phyloP scores from a whole-genome alignment of 2,888 invertebrate genomes.

The Cephus rjabovi region DNA sequence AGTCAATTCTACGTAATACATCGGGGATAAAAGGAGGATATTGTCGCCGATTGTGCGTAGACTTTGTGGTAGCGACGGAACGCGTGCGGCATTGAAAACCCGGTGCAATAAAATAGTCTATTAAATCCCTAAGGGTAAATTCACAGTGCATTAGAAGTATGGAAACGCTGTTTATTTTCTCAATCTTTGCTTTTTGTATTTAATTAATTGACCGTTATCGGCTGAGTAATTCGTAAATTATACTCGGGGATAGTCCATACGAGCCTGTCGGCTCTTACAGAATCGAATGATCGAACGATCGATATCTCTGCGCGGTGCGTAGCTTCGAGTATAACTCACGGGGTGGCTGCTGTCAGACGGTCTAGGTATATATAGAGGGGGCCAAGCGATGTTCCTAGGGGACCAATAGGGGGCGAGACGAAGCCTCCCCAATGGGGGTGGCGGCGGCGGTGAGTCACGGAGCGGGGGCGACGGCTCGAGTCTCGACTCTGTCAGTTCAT shows the following conservation, averaged over 20 bases:
- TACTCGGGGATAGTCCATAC: not conserved
- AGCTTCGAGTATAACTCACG: conserved; percentile 11
- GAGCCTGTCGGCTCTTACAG: not conserved
- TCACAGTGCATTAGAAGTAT: not conserved
- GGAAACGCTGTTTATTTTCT: not conserved
- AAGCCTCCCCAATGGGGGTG: conserved; percentile 35
- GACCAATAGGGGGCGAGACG: conserved; percentile 29
- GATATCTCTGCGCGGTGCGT: not conserved
- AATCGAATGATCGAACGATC: not conserved
- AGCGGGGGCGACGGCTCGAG: conserved; percentile 53
- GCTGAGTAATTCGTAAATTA: not conserved
- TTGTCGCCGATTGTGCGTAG: not conserved
- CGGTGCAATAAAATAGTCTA: not conserved
- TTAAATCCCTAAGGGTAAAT: not conserved
- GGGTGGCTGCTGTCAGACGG: not conserved
- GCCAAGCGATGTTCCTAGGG: conserved; percentile 11
- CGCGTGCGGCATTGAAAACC: not conserved
- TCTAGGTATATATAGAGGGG: not conserved
- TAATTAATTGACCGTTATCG: not conserved
- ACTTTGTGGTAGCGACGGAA: not conserved
- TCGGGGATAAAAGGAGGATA: not conserved
- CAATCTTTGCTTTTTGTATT: not conserved
- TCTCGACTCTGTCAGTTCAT: conserved; percentile 56
- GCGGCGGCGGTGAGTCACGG: conserved; percentile 52
- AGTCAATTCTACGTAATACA: not conserved